A percentile compares a stretch with the other conserved stretches of the same genome.
These are phyloP conservation scores for Ganaspis brasiliensis DNA, from an alignment of 2,888 invertebrate species.

Conservation along the genomic window DNA sequence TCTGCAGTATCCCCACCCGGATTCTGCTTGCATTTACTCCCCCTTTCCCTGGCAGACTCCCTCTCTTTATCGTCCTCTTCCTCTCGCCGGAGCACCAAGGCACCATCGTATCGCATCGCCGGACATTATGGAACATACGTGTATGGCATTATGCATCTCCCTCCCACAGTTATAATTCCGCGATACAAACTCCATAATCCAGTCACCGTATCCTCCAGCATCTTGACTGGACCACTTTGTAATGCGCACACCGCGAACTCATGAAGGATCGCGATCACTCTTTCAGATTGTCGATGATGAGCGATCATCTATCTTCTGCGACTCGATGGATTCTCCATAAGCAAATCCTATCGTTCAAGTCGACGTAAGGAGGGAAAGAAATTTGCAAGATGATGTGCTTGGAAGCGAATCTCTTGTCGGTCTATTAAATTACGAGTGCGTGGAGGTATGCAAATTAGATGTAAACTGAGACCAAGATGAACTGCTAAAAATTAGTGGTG, in stretches of 20 bases:
- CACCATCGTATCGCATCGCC: slow-evolving; percentile 52
- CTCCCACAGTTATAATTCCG: slow-evolving; percentile 65
- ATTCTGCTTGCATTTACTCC: slow-evolving; percentile 54
- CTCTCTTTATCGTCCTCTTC: slow-evolving; percentile 48
- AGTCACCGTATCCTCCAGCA: slow-evolving; percentile 68
- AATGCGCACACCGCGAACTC: slow-evolving; percentile 65
- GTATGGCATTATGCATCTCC: slow-evolving; percentile 69
- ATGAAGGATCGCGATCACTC: slow-evolving; percentile 64
- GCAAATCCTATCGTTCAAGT: slow-evolving; percentile 65
- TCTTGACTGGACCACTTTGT: slow-evolving; percentile 67
- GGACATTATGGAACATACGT: slow-evolving; percentile 71
- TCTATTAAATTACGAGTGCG: slow-evolving; percentile 32
- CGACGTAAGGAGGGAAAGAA: neutral
- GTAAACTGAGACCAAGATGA: slow-evolving; percentile 18
- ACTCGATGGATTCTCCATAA: slow-evolving; percentile 62
- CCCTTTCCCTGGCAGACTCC: slow-evolving; percentile 26
- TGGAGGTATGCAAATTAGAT: slow-evolving; percentile 3
- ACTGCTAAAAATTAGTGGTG: slow-evolving; percentile 12
- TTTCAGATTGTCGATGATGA: slow-evolving; percentile 68
- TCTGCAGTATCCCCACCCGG: slow-evolving; percentile 50
- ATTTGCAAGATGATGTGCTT: neutral
- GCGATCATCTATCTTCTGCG: slow-evolving; percentile 59
- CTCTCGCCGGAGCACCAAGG: slow-evolving; percentile 25
- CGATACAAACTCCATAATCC: slow-evolving; percentile 75
- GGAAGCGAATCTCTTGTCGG: slow-evolving; percentile 20